These are phyloP conservation scores for Psilopsiagon aymara DNA, from an alignment of 2,113 vertebrate species.

Conservation along the genomic window DNA sequence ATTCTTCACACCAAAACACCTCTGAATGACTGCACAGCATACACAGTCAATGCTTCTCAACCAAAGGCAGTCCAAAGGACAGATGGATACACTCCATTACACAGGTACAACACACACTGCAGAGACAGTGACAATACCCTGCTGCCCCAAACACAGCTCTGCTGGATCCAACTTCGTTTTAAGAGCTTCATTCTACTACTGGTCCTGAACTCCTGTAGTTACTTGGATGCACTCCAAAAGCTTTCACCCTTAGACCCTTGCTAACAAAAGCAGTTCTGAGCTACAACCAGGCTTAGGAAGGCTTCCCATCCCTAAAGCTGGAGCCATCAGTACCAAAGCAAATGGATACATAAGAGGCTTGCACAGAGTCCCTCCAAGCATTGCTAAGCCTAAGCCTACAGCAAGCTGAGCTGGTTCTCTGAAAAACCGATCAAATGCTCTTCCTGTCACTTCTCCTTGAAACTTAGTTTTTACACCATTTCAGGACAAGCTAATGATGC, in stretches of 20 bases:
- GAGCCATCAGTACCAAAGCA: background rate
- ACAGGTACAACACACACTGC: background rate
- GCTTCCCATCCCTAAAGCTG: background rate
- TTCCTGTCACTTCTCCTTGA: accelerated
- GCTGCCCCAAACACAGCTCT: background rate
- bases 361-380: accelerated
- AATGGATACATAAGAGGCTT: accelerated
- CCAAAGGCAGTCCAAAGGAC: accelerated
- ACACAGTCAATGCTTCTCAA: background rate
- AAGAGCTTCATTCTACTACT: background rate
- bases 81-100: background rate
- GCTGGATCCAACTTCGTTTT: background rate
- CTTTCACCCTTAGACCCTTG: background rate
- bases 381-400: background rate
- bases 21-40: accelerated
- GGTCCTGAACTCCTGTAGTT: background rate
- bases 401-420: background rate
- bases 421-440: background rate
- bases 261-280: background rate
- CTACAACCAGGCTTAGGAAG: background rate
- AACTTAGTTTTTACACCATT: background rate
- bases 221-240: background rate
- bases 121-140: background rate
- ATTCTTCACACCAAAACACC: background rate
- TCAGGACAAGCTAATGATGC: background rate